Evolutionary conservation across 2,113 vertebrate genomes (phyloP).

Genomic region (Trogon surrucura): DNA sequence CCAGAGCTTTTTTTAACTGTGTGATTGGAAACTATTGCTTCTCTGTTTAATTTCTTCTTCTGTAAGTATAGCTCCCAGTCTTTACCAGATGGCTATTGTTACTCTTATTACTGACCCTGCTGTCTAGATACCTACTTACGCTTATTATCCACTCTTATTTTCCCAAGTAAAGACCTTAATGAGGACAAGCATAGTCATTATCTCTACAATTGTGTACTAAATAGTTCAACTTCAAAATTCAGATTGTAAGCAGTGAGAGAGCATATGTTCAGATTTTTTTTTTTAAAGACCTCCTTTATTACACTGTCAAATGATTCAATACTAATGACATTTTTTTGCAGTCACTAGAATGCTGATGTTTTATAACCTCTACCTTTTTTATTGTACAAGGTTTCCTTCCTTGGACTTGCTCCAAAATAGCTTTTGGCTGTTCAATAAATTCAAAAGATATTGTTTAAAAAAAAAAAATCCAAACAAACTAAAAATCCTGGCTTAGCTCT

Average conservation of each 20-base stretch:
- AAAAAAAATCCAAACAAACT: not conserved
- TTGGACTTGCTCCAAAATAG: not conserved
- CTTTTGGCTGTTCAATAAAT: conserved; percentile 1
- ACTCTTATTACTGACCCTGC: not conserved
- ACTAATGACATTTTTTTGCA: not conserved
- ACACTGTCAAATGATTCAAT: not conserved
- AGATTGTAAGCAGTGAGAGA: not conserved
- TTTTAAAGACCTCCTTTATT: not conserved
- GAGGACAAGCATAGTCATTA: not conserved
- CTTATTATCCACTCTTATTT: not conserved
- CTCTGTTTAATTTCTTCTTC: conserved; percentile 28
- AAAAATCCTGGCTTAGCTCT: not conserved
- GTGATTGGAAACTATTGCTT: conserved; percentile 10
- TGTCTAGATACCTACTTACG: not conserved
- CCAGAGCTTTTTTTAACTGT: not conserved
- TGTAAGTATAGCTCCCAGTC: conserved; percentile 17
- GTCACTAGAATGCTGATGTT: not conserved
- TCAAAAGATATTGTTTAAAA: not conserved
- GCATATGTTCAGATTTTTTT: not conserved
- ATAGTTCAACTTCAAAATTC: conserved; percentile 7
- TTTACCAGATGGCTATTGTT: not conserved
- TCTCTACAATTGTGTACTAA: not conserved
- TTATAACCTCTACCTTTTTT: not conserved
- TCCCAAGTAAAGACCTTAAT: conserved; percentile 1
- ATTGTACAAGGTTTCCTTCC: not conserved